A percentile compares a stretch with the other conserved stretches of the same genome.
phyloP scores from a whole-genome alignment of 2,797 vertebrate species.

The Gobio occitaniae region DNA sequence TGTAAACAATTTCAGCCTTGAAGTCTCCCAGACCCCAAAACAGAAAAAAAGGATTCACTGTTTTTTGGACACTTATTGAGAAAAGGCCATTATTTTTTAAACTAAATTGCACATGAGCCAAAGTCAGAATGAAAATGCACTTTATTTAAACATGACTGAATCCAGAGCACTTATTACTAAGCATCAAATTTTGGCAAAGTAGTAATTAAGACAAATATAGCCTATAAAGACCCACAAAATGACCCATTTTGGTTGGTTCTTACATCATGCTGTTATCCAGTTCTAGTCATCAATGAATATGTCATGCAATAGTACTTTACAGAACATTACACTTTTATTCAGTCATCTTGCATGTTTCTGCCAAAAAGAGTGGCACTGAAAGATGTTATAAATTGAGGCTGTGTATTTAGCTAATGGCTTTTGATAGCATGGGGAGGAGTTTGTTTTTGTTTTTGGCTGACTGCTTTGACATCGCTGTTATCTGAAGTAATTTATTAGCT shows the following conservation, averaged over 20 bases:
- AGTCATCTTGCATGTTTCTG: slow-evolving; percentile 5
- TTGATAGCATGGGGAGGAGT: slow-evolving; percentile 42
- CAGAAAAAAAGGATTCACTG: background rate
- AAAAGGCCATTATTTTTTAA: background rate
- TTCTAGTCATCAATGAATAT: background rate
- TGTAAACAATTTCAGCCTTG: background rate
- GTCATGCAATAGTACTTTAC: background rate
- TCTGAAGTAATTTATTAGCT: slow-evolving; percentile 54
- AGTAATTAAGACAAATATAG: background rate
- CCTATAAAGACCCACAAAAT: background rate
- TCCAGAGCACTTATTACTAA: background rate
- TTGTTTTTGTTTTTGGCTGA: slow-evolving; percentile 55
- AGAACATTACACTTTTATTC: background rate
- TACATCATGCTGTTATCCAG: background rate
- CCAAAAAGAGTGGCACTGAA: slow-evolving; percentile 1
- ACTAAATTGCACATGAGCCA: background rate
- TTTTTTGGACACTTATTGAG: background rate
- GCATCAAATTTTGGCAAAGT: background rate
- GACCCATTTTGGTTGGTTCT: background rate
- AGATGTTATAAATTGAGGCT: slow-evolving; percentile 1
- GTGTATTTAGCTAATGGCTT: slow-evolving; percentile 52
- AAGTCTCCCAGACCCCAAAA: background rate
- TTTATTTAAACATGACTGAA: background rate
- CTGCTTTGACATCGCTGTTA: slow-evolving; percentile 49
- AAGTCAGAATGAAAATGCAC: background rate